phyloP scores from a whole-genome alignment of 1,140 invertebrate genomes.

The Aplysia californica region DNA sequence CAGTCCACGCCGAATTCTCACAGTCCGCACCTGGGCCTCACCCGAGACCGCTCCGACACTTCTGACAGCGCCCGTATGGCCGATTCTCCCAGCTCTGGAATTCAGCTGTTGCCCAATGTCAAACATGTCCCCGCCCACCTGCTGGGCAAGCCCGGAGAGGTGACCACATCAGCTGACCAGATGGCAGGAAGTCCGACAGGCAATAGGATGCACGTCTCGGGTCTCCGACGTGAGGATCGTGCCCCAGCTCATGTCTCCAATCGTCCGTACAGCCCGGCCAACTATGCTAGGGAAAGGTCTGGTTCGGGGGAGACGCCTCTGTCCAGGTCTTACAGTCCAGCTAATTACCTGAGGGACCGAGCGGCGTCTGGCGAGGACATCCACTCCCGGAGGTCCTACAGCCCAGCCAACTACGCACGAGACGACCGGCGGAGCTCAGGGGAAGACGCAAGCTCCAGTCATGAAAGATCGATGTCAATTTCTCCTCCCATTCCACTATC shows the following conservation, averaged over 20 bases:
- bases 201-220: too few relatives aligned
- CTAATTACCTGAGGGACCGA: background rate
- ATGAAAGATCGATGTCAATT: slow-evolving; percentile 12
- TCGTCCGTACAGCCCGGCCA: slow-evolving; percentile 38
- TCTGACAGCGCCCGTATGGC: slow-evolving; percentile 7
- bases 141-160: slow-evolving; percentile 28
- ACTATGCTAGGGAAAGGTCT: slow-evolving; percentile 24
- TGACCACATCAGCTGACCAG: slow-evolving; percentile 35
- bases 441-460: background rate
- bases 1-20: slow-evolving; percentile 34
- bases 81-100: slow-evolving; percentile 37
- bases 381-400: background rate
- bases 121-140: slow-evolving; percentile 57
- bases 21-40: background rate
- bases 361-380: background rate
- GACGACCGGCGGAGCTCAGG: slow-evolving; percentile 8
- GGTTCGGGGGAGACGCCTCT: background rate
- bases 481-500: slow-evolving; percentile 15
- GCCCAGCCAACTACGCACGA: background rate
- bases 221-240: too few relatives aligned
- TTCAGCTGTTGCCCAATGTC: slow-evolving; percentile 58
- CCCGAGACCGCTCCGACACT: slow-evolving; percentile 16
- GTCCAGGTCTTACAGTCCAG: slow-evolving; percentile 6
- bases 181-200: too few relatives aligned
- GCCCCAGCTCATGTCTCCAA: slow-evolving; percentile 24